Conservation (phyloP, 2,888 invertebrate genomes). For the Achlya flavicornis region DNA sequence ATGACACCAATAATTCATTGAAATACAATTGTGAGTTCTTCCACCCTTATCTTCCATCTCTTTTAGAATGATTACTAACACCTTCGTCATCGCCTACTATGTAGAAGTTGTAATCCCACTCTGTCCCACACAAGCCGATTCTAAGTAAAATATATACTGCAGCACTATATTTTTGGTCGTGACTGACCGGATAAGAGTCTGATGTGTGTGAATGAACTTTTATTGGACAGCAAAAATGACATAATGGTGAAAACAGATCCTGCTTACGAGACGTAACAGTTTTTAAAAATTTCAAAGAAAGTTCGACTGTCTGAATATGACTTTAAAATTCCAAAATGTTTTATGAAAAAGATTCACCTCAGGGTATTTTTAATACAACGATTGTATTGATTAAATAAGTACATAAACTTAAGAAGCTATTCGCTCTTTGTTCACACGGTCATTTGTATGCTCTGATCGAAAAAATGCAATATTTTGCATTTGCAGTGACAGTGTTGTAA, state of each 20-base stretch:
- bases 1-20: too few relatives aligned
- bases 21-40: too few relatives aligned
- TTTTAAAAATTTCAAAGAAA: conserved; percentile 13
- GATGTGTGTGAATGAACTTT: too few relatives aligned
- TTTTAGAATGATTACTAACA: too few relatives aligned
- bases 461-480: conserved; percentile 28
- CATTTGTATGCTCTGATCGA: conserved; percentile 42
- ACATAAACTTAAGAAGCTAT: not conserved
- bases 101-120: too few relatives aligned
- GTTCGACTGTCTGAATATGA: not conserved
- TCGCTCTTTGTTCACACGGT: conserved; percentile 37
- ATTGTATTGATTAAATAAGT: not conserved
- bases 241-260: conserved; percentile 2
- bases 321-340: not conserved
- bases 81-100: too few relatives aligned
- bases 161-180: too few relatives aligned
- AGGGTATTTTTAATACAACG: not conserved
- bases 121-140: too few relatives aligned
- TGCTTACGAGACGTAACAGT: not conserved
- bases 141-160: too few relatives aligned
- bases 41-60: too few relatives aligned
- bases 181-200: too few relatives aligned
- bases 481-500: conserved; percentile 21
- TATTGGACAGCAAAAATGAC: too few relatives aligned
- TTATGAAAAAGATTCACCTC: not conserved